phyloP scores from a whole-genome alignment of 2,113 vertebrate genomes.

The Brachyistius frenatus region DNA sequence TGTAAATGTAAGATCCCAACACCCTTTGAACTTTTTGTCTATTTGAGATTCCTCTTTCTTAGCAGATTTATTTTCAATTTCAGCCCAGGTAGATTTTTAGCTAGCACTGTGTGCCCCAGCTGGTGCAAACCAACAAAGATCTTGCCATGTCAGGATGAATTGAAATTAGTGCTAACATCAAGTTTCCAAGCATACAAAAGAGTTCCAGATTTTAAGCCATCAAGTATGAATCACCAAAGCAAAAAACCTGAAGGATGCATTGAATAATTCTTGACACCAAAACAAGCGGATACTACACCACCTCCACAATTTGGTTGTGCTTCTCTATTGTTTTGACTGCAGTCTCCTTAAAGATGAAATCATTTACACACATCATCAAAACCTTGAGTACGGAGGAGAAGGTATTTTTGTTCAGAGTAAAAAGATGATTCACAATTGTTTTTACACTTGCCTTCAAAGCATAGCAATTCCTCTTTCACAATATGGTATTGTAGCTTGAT shows the following conservation, averaged over 20 bases:
- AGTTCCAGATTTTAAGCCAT: not conserved
- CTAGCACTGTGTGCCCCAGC: not conserved
- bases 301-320: constrained; percentile 6
- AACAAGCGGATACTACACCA: not conserved
- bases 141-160: constrained; percentile 3
- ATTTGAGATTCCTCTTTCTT: not conserved
- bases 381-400: not conserved
- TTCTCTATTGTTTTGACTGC: not conserved
- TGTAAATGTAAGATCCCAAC: not conserved
- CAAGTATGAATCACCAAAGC: constrained; percentile 2
- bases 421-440: not conserved
- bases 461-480: not conserved
- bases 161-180: not conserved
- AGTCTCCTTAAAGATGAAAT: not conserved
- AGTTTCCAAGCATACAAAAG: not conserved
- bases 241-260: not conserved
- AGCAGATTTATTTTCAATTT: constrained; percentile 4
- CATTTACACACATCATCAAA: not conserved
- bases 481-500: not conserved
- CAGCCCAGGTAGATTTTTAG: not conserved
- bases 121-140: constrained; percentile 13
- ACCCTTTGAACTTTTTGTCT: not conserved
- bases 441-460: not conserved
- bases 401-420: not conserved
- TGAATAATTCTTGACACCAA: not conserved